Evolutionary conservation across 2,888 invertebrate genomes (phyloP).

Genomic region (Neoascia interrupta): DNA sequence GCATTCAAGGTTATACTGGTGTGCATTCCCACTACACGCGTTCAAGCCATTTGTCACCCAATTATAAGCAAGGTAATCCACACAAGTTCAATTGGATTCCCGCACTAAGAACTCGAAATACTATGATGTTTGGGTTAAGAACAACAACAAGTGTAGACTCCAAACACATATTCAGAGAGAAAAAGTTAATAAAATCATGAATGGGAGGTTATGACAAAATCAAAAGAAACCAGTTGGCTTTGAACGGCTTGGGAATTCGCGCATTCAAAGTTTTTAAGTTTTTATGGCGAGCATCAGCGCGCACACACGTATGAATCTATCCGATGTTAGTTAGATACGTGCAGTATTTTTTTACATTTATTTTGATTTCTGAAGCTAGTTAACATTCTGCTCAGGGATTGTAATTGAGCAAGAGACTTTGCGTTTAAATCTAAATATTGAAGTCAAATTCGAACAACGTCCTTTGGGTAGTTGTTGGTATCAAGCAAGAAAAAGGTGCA

Average conservation of each 20-base stretch:
- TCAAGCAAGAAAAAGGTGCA: neutral
- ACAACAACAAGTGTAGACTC: neutral
- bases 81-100: conserved; percentile 28
- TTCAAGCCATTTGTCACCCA: conserved; percentile 16
- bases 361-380: neutral
- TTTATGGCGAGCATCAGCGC: neutral
- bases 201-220: conserved; percentile 38
- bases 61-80: conserved; percentile 32
- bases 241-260: conserved; percentile 18
- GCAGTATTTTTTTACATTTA: conserved; percentile 4
- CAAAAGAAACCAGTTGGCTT: conserved; percentile 42
- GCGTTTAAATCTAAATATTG: conserved; percentile 8
- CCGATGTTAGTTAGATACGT: neutral
- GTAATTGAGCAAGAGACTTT: conserved; percentile 22
- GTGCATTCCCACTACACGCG: no score
- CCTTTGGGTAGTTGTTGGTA: no score
- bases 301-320: neutral
- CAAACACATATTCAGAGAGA: conserved; percentile 18
- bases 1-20: no score
- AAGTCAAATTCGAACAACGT: no score
- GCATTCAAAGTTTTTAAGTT: conserved; percentile 2
- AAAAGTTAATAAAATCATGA: conserved; percentile 36
- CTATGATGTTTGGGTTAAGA: neutral
- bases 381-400: conserved; percentile 32
- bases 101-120: neutral